Evolutionary conservation across 2,113 vertebrate genomes (phyloP), one percentile per base, ranked within the genome.

Genomic region (Mola mola): DNA sequence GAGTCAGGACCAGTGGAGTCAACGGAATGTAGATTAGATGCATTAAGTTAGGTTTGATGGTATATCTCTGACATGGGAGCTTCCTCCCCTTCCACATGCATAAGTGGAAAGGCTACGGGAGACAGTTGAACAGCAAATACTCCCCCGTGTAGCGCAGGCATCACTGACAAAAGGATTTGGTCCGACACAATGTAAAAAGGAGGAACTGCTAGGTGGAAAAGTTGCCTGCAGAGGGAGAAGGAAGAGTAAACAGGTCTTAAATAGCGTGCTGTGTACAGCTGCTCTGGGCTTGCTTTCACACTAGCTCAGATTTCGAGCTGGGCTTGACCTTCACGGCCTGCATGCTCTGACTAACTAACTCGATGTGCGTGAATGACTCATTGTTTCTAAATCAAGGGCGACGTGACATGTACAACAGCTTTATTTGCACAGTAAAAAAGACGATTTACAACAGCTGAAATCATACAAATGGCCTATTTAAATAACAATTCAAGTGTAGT

Each of bases 401-500:
- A 6, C 38, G 16, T 37, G 51, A 63, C 84, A 79, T 79, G 60
- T 71, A 81, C 74, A 80, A 88, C 84, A 62, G 24, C 70, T 91
- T 92, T 92, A 92, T 92, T 91, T 84, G 88, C 85, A 88, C 48
- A 31, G 80, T 87, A 89, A 72, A 87, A 89, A 84, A 38, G 77
- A 84, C 52, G 75, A 63, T 72, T 59, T 55, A 78, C 52, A 78
- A 83, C 66, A 72, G 58, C 61, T 66, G 43, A 86, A 87, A 75
- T 87, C 56, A 82, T 86, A 88, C 75, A 92, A 86, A 87, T 72
- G 74, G 29, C 66, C 73, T 48, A 66, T 82, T 88, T 87, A 84
- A 82, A 92, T 86, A 87, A 74, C n/a, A 64, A 68, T 87, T 88
- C 75, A 84, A 87, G 81, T 90, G 74, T 87, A 78, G 56, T 49